Percentiles rank a stretch among this genome's conserved stretches.
phyloP scores from a whole-genome alignment of 2,113 vertebrate species.

The Falcunculus frontatus region DNA sequence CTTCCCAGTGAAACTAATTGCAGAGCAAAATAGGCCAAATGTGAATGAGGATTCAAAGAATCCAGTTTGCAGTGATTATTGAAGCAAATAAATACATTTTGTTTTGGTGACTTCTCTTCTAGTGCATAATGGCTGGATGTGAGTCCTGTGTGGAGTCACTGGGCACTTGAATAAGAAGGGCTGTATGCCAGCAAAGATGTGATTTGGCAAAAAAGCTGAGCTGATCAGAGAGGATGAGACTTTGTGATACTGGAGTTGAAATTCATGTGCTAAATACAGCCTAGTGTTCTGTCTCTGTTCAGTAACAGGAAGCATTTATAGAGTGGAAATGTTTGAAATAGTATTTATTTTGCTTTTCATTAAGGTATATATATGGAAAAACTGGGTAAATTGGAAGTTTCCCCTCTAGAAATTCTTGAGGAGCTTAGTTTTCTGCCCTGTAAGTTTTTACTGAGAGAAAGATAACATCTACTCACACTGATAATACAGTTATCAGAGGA shows the following conservation, averaged over 20 bases:
- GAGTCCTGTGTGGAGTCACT: background rate
- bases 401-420: background rate
- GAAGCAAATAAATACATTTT: background rate
- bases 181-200: background rate
- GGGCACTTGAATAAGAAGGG: background rate
- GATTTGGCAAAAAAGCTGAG: background rate
- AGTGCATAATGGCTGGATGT: background rate
- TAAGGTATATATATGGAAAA: background rate
- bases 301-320: background rate
- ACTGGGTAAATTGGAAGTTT: background rate
- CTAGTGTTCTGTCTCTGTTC: background rate
- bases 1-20: background rate
- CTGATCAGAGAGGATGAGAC: background rate
- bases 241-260: background rate
- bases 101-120: background rate
- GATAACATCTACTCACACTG: background rate
- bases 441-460: background rate
- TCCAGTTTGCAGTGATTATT: background rate
- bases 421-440: background rate
- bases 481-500: background rate
- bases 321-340: background rate
- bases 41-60: background rate
- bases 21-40: background rate
- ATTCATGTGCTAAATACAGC: background rate
- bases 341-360: background rate